Conservation (phyloP, 2,113 vertebrate genomes). For the Tragulus kanchil region DNA sequence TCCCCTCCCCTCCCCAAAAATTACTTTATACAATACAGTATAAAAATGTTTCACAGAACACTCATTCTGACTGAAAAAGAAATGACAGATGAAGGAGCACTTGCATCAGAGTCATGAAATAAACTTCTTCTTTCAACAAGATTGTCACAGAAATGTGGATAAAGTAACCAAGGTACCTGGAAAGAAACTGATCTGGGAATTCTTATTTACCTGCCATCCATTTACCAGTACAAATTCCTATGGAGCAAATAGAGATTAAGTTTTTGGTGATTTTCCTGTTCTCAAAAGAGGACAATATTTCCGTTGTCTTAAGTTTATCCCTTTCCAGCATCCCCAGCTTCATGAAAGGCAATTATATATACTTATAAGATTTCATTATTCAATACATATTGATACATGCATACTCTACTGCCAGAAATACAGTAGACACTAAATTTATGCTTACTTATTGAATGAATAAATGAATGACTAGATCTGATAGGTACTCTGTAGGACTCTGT, state of each 20-base stretch:
- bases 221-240: background rate
- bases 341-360: background rate
- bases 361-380: background rate
- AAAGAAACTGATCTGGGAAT: background rate
- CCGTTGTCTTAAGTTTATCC: background rate
- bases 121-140: background rate
- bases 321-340: background rate
- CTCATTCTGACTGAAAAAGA: background rate
- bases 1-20: background rate
- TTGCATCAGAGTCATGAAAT: background rate
- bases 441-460: background rate
- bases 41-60: background rate
- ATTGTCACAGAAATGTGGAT: background rate
- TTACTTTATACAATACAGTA: background rate
- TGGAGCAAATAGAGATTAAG: background rate
- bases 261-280: background rate
- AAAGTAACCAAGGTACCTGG: background rate
- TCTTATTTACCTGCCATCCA: background rate
- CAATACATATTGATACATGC: background rate
- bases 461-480: background rate
- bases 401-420: background rate
- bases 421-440: background rate
- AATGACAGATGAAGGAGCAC: background rate
- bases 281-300: background rate
- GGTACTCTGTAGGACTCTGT: background rate